Evolutionary conservation across 2,797 vertebrate species (phyloP), one percentile per base, ranked within the genome.

Genomic region (Xiphorhynchus erythropygius): DNA sequence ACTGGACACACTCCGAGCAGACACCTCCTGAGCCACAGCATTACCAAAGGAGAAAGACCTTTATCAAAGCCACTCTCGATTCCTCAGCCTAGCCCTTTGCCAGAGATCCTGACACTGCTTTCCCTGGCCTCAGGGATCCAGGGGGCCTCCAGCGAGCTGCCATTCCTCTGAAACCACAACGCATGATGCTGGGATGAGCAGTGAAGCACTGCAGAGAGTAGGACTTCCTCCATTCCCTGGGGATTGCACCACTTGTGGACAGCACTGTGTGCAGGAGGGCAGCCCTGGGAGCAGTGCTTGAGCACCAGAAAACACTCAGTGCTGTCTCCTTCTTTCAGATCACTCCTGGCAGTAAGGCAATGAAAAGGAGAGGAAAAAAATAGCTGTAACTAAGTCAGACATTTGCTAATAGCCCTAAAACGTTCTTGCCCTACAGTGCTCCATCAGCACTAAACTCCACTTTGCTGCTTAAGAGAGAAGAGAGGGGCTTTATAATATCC

Each of bases 211-310:
- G 0, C 50, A 78, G 30, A 0, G 9, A 10, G 50, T 57, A 87
- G 42, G 56, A 60, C 11, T 21, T 3, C 2, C 23, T 23, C 12
- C 23, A 15, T 15, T 55, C 32, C 41, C 4, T 8, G 30, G 13
- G 21, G 32, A 33, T 0, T 35, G 11, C 33, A 46, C 16, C 23
- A 24, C 28, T 10, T 0, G 0, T 24, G 25, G 28, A 37, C 33
- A 87, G 56, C 13, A 18, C 23, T 9, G 24, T 27, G 49, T 32
- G 44, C 7, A 37, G 9, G 2, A 7, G 18, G 7, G 4, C 18
- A 53, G 39, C 37, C 23, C 14, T 33, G 47, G 30, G n/a, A 53
- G n/a, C 14, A 55, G 39, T 0, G 0, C 30, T 15, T 35, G 55
- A 18, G 37, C 2, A 3, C 25, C 14, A 0, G 3, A 83, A 80